phyloP scores from a whole-genome alignment of 1,140 invertebrate species.

The Venustaconcha ellipsiformis region DNA sequence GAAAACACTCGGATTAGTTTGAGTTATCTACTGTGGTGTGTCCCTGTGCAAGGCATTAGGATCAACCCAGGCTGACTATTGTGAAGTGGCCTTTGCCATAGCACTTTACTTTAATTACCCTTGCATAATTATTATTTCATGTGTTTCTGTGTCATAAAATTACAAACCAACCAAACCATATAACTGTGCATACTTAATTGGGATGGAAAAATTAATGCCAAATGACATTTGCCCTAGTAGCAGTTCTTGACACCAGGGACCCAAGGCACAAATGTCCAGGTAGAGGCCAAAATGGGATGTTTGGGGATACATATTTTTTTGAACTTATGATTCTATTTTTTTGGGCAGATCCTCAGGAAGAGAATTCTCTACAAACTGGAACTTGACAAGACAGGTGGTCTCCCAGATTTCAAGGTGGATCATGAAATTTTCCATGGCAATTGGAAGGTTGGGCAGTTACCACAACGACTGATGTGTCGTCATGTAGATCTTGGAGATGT shows the following conservation, averaged over 20 bases:
- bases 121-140: too few species aligned
- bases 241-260: not conserved
- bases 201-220: not conserved
- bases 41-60: too few species aligned
- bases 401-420: constrained; percentile 31
- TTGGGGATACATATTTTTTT: not conserved
- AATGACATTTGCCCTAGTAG: not conserved
- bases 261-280: too few species aligned
- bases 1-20: too few species aligned
- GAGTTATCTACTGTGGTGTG: too few species aligned
- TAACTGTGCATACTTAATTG: too few species aligned
- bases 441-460: constrained; percentile 41
- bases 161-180: too few species aligned
- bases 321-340: not conserved
- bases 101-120: too few species aligned
- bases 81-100: too few species aligned
- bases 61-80: too few species aligned
- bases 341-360: constrained; percentile 22
- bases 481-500: constrained; percentile 52
- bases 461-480: constrained; percentile 37
- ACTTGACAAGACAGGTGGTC: constrained; percentile 16
- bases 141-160: too few species aligned
- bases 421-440: constrained; percentile 13
- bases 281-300: not conserved
- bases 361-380: constrained; percentile 29